phyloP scores from a whole-genome alignment of 2,113 vertebrate genomes.

The Callipepla californica region DNA sequence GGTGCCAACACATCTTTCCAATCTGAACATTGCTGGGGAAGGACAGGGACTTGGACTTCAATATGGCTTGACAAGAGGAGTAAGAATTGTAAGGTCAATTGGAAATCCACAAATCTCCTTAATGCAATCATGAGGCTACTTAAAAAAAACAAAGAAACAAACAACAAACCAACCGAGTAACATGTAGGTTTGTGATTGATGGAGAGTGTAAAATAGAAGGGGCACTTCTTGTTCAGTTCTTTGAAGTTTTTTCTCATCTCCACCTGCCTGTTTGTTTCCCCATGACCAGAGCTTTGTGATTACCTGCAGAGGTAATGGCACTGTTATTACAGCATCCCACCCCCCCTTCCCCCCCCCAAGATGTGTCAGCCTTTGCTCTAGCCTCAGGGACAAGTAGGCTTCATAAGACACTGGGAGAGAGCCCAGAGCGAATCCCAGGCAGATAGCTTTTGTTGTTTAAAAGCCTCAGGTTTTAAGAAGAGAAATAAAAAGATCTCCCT shows the following conservation, averaged over 20 bases:
- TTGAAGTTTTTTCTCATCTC: not conserved
- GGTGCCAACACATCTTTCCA: not conserved
- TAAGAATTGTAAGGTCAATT: not conserved
- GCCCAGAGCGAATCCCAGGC: not conserved
- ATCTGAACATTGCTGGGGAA: not conserved
- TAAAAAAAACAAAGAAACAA: not conserved
- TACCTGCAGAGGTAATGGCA: not conserved
- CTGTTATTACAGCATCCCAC: not conserved
- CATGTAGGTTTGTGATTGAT: not conserved
- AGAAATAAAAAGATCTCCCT: not conserved
- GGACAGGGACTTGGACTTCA: not conserved
- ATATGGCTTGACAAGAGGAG: not conserved
- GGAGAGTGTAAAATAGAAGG: not conserved
- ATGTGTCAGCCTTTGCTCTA: accelerated
- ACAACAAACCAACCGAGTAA: not conserved
- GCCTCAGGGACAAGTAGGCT: not conserved
- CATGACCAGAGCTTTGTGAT: not conserved
- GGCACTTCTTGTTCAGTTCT: not conserved
- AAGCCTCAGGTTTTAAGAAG: not conserved
- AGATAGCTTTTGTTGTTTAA: not conserved
- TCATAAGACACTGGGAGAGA: not conserved
- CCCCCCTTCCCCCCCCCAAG: not conserved
- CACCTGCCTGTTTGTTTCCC: not conserved
- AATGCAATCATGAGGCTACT: accelerated
- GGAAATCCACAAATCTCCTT: not conserved